Conservation (phyloP, 2,888 invertebrate genomes). For the Oscheius sp. region DNA sequence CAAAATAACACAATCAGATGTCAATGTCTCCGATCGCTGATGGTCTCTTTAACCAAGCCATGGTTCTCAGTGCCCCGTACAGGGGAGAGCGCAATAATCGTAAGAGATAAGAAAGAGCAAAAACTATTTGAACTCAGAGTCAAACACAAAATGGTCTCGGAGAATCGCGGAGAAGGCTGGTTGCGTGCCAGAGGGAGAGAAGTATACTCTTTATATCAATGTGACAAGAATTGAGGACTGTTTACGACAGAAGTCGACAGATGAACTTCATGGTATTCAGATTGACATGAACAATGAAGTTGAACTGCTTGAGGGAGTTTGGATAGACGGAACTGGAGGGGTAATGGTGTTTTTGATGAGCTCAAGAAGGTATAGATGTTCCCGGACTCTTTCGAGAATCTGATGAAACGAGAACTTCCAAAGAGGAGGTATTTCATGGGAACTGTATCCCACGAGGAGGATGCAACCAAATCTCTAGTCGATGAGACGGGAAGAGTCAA, state of each 20-base stretch:
- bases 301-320: not conserved
- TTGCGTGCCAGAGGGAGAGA: not conserved
- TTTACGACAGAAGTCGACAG: not conserved
- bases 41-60: not conserved
- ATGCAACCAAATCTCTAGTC: not conserved
- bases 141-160: slow-evolving; percentile 18
- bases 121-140: not conserved
- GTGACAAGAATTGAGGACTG: not conserved
- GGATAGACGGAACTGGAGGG: not conserved
- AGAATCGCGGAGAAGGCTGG: not conserved
- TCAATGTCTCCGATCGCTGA: no score
- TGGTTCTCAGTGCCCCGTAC: not conserved
- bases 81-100: no score
- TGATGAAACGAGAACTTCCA: slow-evolving; percentile 3
- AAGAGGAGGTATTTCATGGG: no score
- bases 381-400: slow-evolving; percentile 6
- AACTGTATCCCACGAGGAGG: not conserved
- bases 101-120: not conserved
- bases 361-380: not conserved
- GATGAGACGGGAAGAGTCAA: not conserved
- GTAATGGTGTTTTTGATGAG: not conserved
- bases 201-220: not conserved
- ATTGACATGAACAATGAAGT: not conserved
- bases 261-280: no score
- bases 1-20: no score